Percentiles rank a stretch among this genome's conserved stretches.
These are phyloP conservation scores for Nomada fabriciana DNA, from an alignment of 2,888 invertebrate species.

Conservation along the genomic window DNA sequence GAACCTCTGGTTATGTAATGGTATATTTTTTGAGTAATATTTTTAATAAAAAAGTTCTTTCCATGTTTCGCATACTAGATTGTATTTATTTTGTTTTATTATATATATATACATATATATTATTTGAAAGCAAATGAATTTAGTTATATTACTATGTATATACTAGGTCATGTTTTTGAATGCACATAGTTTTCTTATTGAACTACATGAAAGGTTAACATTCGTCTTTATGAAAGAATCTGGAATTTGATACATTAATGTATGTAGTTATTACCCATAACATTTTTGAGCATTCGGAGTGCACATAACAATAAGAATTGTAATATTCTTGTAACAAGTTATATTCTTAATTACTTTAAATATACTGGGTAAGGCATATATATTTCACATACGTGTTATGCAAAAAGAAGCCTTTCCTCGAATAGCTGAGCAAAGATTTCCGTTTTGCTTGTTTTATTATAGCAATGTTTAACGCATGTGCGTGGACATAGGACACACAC, in stretches of 20 bases:
- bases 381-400: slow-evolving; percentile 34
- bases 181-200: slow-evolving; percentile 44
- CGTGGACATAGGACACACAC: slow-evolving; percentile 46
- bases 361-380: slow-evolving; percentile 33
- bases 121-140: slow-evolving; percentile 20
- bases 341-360: slow-evolving; percentile 14
- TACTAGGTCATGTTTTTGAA: slow-evolving; percentile 41
- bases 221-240: slow-evolving; percentile 17
- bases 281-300: slow-evolving; percentile 18
- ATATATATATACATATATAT: slow-evolving; percentile 22
- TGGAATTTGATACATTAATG: slow-evolving; percentile 25
- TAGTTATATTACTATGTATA: slow-evolving; percentile 28
- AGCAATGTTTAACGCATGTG: slow-evolving; percentile 22
- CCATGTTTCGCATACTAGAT: slow-evolving; percentile 41
- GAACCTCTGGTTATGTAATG: slow-evolving; percentile 51
- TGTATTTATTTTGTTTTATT: slow-evolving; percentile 33
- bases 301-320: slow-evolving; percentile 13
- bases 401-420: slow-evolving; percentile 27
- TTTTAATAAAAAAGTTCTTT: slow-evolving; percentile 35
- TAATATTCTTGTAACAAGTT: slow-evolving; percentile 30
- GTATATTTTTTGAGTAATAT: slow-evolving; percentile 55
- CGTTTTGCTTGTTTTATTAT: slow-evolving; percentile 43
- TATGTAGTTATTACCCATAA: slow-evolving; percentile 40
- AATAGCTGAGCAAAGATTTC: slow-evolving; percentile 36
- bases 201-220: slow-evolving; percentile 24